A percentile compares a stretch with the other conserved stretches of the same genome.
These are phyloP conservation scores for Aplysina aerophoba DNA, from an alignment of 37 sponge, comb jelly and placozoan species.

Conservation along the genomic window DNA sequence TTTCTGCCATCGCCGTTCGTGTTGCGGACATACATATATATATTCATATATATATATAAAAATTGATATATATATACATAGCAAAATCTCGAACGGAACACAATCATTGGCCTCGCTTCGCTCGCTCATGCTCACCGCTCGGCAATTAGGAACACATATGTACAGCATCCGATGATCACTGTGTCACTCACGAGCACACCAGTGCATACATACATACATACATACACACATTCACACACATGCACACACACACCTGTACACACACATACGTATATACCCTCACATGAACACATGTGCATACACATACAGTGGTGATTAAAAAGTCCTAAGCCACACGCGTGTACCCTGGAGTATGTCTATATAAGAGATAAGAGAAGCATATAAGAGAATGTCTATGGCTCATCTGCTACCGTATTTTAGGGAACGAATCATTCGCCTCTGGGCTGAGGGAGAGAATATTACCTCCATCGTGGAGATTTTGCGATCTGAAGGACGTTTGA, in stretches of 20 bases:
- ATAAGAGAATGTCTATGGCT: background rate
- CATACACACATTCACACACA: background rate
- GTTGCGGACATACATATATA: too few species aligned
- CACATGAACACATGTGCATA: too few species aligned
- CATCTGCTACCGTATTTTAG: constrained; percentile 14
- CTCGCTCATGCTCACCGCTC: too few species aligned
- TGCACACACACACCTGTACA: background rate
- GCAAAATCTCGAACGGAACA: too few species aligned
- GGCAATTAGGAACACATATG: too few species aligned
- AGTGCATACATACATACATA: background rate
- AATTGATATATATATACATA: too few species aligned
- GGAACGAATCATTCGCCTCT: constrained; percentile 8
- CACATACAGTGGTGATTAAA: background rate
- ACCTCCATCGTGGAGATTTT: constrained; percentile 8
- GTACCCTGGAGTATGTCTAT: too few species aligned
- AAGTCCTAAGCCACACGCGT: background rate
- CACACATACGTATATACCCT: background rate
- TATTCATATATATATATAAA: too few species aligned
- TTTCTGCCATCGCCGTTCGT: too few species aligned
- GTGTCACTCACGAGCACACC: background rate
- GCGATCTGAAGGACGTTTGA: constrained; percentile 2
- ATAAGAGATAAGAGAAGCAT: too few species aligned
- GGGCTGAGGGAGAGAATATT: background rate
- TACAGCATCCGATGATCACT: too few species aligned
- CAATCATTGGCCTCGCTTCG: too few species aligned